phyloP scores from a whole-genome alignment of 2,113 vertebrate species.

The Cottus gobio region DNA sequence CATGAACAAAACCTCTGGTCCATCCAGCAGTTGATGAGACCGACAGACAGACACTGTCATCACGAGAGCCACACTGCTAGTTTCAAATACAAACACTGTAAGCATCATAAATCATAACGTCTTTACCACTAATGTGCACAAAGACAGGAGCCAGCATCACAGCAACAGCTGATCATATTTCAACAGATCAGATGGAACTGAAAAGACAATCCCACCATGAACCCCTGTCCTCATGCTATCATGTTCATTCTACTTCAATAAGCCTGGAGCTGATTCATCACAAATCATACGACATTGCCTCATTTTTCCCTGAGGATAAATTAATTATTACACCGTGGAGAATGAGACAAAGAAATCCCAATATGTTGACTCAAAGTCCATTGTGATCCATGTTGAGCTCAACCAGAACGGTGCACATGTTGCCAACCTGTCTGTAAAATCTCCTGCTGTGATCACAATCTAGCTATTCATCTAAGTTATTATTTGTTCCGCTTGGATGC shows the following conservation, averaged over 20 bases:
- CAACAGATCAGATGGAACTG: background rate
- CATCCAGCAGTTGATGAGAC: too few relatives aligned
- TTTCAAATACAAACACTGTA: background rate
- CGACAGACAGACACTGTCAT: background rate
- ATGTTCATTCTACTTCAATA: background rate
- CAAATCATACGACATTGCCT: background rate
- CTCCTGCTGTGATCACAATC: constrained; percentile 20
- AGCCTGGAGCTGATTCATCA: background rate
- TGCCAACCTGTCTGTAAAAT: constrained; percentile 18
- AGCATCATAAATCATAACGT: background rate
- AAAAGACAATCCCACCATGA: background rate
- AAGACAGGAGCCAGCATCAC: background rate
- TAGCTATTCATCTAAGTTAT: background rate
- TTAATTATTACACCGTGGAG: background rate
- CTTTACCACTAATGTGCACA: background rate
- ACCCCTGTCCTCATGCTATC: background rate
- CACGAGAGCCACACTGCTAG: background rate
- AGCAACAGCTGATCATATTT: background rate
- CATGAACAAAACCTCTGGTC: too few relatives aligned
- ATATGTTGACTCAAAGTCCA: constrained; percentile 12
- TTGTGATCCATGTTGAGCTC: constrained; percentile 14
- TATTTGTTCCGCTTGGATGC: constrained; percentile 9
- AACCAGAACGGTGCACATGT: background rate
- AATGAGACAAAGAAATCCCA: constrained; percentile 3
- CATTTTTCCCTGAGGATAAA: background rate